Conservation (phyloP, 2,797 vertebrate genomes). For the Xerus rutilus region DNA sequence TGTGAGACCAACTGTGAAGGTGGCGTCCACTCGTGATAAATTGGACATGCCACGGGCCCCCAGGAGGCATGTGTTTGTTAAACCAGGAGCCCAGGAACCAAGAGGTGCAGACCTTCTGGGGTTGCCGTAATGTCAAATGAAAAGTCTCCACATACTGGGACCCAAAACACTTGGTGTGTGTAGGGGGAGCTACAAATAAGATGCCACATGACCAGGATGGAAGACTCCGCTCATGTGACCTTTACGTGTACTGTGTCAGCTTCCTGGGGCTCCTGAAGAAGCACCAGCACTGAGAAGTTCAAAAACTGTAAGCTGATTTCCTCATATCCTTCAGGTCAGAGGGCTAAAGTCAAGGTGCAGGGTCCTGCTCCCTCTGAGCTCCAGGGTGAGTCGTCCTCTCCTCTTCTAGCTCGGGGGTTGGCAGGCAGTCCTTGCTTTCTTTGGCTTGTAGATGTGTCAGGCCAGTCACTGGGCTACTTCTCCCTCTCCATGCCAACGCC, state of each 20-base stretch:
- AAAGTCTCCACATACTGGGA: neutral
- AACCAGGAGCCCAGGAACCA: neutral
- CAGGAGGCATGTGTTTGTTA: neutral
- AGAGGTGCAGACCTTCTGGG: neutral
- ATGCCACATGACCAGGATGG: neutral
- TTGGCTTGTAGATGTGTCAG: neutral
- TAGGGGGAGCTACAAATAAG: neutral
- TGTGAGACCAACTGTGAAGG: neutral
- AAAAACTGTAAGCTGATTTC: neutral
- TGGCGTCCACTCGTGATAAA: neutral
- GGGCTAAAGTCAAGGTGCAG: neutral
- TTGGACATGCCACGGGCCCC: neutral
- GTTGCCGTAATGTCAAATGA: neutral
- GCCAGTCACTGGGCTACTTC: accelerated
- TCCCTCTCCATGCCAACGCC: too few species aligned
- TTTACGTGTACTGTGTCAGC: neutral
- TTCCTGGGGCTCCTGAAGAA: neutral
- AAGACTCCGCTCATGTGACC: neutral
- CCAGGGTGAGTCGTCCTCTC: too few species aligned
- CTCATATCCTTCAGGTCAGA: neutral
- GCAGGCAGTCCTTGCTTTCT: too few species aligned
- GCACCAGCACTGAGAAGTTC: neutral
- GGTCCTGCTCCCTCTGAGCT: accelerated
- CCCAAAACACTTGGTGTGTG: too few species aligned
- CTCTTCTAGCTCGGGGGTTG: neutral